These are phyloP conservation scores for Neuroterus valhalla DNA, from an alignment of 1,140 invertebrate species.

Conservation along the genomic window DNA sequence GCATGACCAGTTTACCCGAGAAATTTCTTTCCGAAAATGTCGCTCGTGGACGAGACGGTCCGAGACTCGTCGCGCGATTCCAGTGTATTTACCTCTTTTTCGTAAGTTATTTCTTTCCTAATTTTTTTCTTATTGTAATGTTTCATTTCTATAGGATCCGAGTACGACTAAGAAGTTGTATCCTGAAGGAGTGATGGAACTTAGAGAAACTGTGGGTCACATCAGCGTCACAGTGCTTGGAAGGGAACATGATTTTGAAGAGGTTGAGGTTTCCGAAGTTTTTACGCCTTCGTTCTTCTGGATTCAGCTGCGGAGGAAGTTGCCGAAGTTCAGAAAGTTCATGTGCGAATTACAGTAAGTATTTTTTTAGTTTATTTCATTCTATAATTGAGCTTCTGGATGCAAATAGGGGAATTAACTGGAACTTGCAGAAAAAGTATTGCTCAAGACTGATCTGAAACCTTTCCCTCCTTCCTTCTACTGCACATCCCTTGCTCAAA, in stretches of 20 bases:
- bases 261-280: conserved; percentile 58
- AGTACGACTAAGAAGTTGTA: conserved; percentile 45
- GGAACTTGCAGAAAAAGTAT: no score
- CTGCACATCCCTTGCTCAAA: no score
- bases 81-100: no score
- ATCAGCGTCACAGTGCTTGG: conserved; percentile 51
- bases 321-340: conserved; percentile 45
- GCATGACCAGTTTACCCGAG: no score
- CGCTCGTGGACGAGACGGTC: no score
- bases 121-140: background rate
- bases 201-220: conserved; percentile 59
- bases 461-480: no score
- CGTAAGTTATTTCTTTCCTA: conserved; percentile 33
- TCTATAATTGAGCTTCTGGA: conserved; percentile 28
- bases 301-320: conserved; percentile 57
- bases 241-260: conserved; percentile 39
- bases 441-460: no score
- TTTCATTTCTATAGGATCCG: conserved; percentile 48
- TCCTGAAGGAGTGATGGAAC: conserved; percentile 56
- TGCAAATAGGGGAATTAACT: no score
- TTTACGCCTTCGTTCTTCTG: conserved; percentile 70
- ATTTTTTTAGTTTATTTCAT: conserved; percentile 29
- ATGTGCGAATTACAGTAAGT: conserved; percentile 65
- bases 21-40: no score
- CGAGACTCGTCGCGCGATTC: no score